Percentiles rank a stretch among this genome's conserved stretches.
phyloP scores from a whole-genome alignment of 2,113 vertebrate genomes.

The Anser brachyrhynchus region DNA sequence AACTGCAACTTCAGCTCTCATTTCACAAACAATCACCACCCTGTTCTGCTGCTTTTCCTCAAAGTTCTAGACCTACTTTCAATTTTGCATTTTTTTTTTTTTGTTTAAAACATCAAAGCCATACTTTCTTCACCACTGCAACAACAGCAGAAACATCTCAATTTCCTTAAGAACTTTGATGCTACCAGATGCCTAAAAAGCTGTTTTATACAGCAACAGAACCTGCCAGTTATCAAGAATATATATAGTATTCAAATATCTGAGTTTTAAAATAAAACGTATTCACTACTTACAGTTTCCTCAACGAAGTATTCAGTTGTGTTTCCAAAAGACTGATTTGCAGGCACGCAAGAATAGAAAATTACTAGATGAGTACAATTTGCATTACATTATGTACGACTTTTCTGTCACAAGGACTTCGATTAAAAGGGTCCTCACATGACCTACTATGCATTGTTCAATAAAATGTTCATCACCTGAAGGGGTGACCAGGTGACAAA shows the following conservation, averaged over 20 bases:
- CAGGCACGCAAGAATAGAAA: constrained; percentile 39
- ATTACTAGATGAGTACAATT: not conserved
- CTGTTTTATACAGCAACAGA: not conserved
- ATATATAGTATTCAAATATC: not conserved
- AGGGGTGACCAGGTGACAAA: not conserved
- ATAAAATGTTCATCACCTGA: not conserved
- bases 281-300: constrained; percentile 63
- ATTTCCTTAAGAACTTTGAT: not conserved
- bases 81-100: not conserved
- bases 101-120: no score
- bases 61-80: not conserved
- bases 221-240: not conserved
- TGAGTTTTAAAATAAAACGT: not conserved
- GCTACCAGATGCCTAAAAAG: not conserved
- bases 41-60: not conserved
- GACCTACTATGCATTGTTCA: not conserved
- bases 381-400: not conserved
- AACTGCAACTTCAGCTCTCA: not conserved
- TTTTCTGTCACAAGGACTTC: not conserved
- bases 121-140: not conserved
- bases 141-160: not conserved
- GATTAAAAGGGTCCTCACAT: not conserved
- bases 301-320: not conserved
- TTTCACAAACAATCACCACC: not conserved
- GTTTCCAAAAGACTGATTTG: constrained; percentile 45